phyloP scores from a whole-genome alignment of 2,797 vertebrate genomes.

The Diglossa cyanea region DNA sequence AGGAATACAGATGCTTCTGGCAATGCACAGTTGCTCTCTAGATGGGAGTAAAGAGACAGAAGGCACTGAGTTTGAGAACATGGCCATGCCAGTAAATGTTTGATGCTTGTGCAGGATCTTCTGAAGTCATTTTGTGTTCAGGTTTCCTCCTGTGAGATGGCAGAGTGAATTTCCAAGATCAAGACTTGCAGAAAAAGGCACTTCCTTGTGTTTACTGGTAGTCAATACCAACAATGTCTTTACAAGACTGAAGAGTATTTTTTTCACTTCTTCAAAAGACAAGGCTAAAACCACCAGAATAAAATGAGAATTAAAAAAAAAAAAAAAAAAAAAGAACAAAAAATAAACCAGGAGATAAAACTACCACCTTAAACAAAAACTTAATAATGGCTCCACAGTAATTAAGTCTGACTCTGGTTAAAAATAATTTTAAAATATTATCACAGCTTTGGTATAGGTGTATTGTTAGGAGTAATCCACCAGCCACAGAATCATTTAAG shows the following conservation, averaged over 20 bases:
- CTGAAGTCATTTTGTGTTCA: neutral
- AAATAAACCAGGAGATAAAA: neutral
- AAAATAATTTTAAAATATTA: neutral
- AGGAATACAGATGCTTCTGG: neutral
- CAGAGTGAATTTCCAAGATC: neutral
- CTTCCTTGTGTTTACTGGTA: neutral
- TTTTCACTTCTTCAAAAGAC: neutral
- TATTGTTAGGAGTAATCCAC: neutral
- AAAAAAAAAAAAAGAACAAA: rapidly evolving
- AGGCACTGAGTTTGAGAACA: neutral
- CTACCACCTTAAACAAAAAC: neutral
- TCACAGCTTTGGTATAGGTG: neutral
- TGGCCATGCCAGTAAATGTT: rapidly evolving
- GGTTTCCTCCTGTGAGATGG: neutral
- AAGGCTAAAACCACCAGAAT: neutral
- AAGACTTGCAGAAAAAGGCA: neutral
- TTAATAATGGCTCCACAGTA: neutral
- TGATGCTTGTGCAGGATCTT: neutral
- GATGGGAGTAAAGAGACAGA: neutral
- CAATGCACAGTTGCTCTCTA: neutral
- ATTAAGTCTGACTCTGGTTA: neutral
- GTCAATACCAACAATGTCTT: neutral
- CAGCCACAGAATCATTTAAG: neutral
- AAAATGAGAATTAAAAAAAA: neutral
- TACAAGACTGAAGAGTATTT: neutral